Evolutionary conservation across 2,888 invertebrate species (phyloP).

Genomic region (Ametastegia equiseti): DNA sequence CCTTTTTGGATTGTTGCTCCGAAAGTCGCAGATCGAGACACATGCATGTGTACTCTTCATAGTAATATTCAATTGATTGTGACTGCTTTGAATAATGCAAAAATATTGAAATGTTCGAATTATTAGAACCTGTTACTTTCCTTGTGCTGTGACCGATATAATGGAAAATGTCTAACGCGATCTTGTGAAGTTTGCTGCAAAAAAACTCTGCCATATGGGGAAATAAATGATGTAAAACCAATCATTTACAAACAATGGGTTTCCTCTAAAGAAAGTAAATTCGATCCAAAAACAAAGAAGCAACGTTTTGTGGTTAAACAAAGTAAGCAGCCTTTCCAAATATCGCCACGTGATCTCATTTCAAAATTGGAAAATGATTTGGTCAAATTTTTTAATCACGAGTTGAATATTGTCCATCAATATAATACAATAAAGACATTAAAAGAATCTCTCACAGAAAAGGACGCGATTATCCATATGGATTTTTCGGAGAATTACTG

Average conservation of each 20-base stretch:
- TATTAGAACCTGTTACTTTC: not conserved
- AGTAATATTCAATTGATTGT: conserved; percentile 51
- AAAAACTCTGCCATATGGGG: not conserved
- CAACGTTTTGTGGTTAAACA: not conserved
- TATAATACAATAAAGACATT: conserved; percentile 21
- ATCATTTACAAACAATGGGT: conserved; percentile 14
- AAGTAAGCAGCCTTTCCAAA: not conserved
- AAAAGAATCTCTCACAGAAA: conserved; percentile 48
- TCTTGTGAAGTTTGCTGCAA: not conserved
- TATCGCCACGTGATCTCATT: not conserved
- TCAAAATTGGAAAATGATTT: conserved; percentile 48
- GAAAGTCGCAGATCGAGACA: conserved; percentile 59
- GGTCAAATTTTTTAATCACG: conserved; percentile 49
- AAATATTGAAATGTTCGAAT: conserved; percentile 25
- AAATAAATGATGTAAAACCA: not conserved
- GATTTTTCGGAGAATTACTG: conserved; percentile 59
- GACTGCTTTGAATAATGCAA: conserved; percentile 28
- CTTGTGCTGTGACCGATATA: conserved; percentile 25
- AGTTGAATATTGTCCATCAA: conserved; percentile 52
- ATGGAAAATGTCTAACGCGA: not conserved
- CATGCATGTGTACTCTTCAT: conserved; percentile 52
- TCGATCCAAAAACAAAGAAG: conserved; percentile 1
- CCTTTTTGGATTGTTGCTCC: conserved; percentile 61
- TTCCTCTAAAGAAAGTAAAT: not conserved
- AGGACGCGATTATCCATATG: conserved; percentile 51